Conservation (phyloP, 2,888 invertebrate genomes). For the Drosophila crucigera region DNA sequence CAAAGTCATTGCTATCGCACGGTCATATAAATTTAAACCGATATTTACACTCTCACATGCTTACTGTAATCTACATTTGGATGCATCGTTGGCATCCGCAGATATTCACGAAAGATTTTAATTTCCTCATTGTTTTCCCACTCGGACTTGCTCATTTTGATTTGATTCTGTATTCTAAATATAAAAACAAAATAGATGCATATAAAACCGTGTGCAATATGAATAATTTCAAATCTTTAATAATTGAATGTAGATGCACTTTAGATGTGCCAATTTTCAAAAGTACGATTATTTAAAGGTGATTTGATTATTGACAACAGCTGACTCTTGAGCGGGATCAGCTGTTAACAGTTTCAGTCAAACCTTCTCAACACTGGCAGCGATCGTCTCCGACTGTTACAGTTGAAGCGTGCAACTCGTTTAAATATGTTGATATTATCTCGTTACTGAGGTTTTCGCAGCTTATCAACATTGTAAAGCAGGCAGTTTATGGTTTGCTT, state of each 20-base stretch:
- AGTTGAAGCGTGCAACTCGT: slow-evolving; percentile 9
- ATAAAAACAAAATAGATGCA: neutral
- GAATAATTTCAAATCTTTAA: neutral
- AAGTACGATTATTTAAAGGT: neutral
- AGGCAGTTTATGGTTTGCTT: slow-evolving; percentile 21
- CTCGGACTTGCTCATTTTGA: slow-evolving; percentile 55
- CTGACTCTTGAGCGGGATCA: slow-evolving; percentile 34
- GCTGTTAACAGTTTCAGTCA: slow-evolving; percentile 9
- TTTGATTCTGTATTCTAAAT: neutral
- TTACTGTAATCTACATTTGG: slow-evolving; percentile 95
- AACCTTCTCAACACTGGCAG: slow-evolving; percentile 64
- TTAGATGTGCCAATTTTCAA: neutral
- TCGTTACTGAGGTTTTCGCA: slow-evolving; percentile 19
- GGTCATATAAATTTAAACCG: slow-evolving; percentile 15
- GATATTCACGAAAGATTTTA: slow-evolving; percentile 93
- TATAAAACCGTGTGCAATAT: neutral
- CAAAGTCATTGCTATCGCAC: slow-evolving; percentile 33
- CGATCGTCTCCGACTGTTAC: slow-evolving; percentile 47
- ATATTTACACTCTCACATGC: slow-evolving; percentile 44
- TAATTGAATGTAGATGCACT: neutral
- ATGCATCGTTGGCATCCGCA: slow-evolving; percentile 94
- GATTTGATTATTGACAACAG: slow-evolving; percentile 35
- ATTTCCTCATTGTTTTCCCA: slow-evolving; percentile 88
- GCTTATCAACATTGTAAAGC: slow-evolving; percentile 42
- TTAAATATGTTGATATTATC: slow-evolving; percentile 62